A percentile compares a stretch with the other conserved stretches of the same genome.
phyloP scores from a whole-genome alignment of 1,140 invertebrate species.

The Dinothrombium tinctorium region DNA sequence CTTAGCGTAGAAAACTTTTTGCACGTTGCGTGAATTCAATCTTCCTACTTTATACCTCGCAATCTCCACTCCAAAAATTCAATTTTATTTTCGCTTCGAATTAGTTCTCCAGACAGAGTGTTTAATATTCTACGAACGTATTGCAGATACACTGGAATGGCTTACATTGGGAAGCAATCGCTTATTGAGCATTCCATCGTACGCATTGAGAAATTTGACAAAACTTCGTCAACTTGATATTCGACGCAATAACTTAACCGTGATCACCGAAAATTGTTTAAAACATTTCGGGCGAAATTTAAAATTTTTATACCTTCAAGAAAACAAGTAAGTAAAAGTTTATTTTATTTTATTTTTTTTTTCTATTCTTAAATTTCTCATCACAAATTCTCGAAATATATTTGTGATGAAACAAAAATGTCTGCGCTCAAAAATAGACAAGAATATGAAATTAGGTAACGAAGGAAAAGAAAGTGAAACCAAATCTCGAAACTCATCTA shows the following conservation, averaged over 20 bases:
- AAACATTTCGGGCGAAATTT: constrained; percentile 70
- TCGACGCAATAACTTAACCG: constrained; percentile 56
- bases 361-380: too few species aligned
- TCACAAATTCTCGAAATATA: too few species aligned
- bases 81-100: too few species aligned
- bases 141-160: constrained; percentile 58
- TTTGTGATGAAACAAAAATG: too few species aligned
- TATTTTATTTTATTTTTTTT: too few species aligned
- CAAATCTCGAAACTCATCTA: too few species aligned
- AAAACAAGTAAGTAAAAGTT: constrained; percentile 69
- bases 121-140: constrained; percentile 5
- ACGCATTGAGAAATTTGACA: constrained; percentile 49
- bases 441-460: too few species aligned
- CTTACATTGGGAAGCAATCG: constrained; percentile 60
- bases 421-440: too few species aligned
- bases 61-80: too few species aligned
- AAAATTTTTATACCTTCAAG: constrained; percentile 67
- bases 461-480: too few species aligned
- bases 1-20: not conserved
- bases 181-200: constrained; percentile 50
- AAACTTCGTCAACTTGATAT: constrained; percentile 63
- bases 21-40: not conserved
- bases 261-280: constrained; percentile 57
- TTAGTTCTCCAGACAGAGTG: too few species aligned
- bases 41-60: not conserved